Evolutionary conservation across 2,797 vertebrate genomes (phyloP).

Genomic region (Ataeniobius toweri): DNA sequence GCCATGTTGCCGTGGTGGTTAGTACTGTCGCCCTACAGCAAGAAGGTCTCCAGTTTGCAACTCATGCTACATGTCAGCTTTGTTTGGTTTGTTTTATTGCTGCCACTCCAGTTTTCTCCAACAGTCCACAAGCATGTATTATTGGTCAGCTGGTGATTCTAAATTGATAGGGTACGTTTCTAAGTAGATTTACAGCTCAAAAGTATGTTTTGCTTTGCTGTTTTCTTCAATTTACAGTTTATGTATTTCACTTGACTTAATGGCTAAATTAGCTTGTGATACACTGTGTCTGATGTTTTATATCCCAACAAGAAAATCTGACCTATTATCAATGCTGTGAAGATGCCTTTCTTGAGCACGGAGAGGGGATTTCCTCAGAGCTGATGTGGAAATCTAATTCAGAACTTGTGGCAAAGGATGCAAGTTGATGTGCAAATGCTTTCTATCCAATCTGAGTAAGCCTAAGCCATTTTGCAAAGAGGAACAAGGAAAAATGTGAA

Average conservation of each 20-base stretch:
- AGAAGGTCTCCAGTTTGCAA: slow-evolving; percentile 7
- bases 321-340: neutral
- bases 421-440: neutral
- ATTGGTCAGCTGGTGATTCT: neutral
- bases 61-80: neutral
- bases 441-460: neutral
- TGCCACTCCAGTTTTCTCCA: neutral
- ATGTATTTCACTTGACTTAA: neutral
- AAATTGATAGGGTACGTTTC: neutral
- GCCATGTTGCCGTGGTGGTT: neutral
- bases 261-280: neutral
- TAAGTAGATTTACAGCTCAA: neutral
- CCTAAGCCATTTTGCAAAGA: neutral
- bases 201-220: neutral
- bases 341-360: neutral
- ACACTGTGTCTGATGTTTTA: neutral
- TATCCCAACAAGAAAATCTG: neutral
- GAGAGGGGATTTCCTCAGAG: neutral
- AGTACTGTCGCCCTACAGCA: neutral
- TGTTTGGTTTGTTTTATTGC: neutral
- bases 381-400: neutral
- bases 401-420: neutral
- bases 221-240: neutral
- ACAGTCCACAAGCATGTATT: neutral
- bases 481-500: neutral